phyloP scores from a whole-genome alignment of 2,113 vertebrate species.

The Oncorhynchus tshawytscha region DNA sequence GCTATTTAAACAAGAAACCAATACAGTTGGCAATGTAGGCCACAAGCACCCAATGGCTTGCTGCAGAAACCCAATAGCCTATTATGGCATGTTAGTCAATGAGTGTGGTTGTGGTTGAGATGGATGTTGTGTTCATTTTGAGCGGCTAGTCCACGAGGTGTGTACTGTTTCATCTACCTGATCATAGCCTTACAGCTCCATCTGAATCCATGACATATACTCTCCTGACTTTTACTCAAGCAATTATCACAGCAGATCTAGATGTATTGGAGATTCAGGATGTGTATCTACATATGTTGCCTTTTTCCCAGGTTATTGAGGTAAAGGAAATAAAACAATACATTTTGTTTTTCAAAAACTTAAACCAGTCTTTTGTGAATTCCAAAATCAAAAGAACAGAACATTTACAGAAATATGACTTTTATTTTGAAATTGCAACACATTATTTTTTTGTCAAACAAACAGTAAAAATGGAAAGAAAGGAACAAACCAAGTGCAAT shows the following conservation, averaged over 20 bases:
- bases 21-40: background rate
- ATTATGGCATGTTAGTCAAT: background rate
- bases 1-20: constrained; percentile 39
- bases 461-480: background rate
- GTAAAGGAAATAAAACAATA: background rate
- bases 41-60: background rate
- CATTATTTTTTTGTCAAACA: constrained; percentile 9
- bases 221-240: no score
- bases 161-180: no score
- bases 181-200: no score
- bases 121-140: background rate
- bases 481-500: constrained; percentile 13
- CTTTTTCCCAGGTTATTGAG: background rate
- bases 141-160: no score
- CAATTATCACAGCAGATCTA: no score
- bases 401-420: constrained; percentile 23
- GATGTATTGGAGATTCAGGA: no score
- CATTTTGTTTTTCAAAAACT: background rate
- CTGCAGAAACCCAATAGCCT: background rate
- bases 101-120: background rate
- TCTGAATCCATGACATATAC: no score
- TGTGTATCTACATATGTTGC: no score
- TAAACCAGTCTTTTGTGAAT: background rate
- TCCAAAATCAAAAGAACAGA: background rate
- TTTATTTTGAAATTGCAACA: constrained; percentile 60